Base-by-base conservation (phyloP, 2,113 vertebrate species). In the Spea multiplicata region DNA sequence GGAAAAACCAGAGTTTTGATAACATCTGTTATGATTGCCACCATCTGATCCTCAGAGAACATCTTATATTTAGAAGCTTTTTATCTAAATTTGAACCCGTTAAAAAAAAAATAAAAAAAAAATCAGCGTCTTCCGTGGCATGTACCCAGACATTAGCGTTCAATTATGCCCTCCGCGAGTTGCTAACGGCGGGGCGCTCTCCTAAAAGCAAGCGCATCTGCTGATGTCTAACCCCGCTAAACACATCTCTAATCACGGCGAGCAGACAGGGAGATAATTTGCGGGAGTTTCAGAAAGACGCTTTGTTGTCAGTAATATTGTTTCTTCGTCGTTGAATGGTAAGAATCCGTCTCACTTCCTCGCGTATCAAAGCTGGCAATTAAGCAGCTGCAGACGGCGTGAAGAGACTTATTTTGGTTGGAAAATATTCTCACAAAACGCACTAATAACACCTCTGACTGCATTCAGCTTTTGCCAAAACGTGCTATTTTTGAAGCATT, bases 271-370 rank as follows among this genome's bases (percentile, higher is more conserved):
- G 59, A 55, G 69, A 50, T 78, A 64, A 78, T 72, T 78, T 65
- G 76, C 49, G 3, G 17, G 57, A 49, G 44, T 66, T 72, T 78
- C 72, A 72, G 48, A 55, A 46, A 78, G 14, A 69, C 16, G 17
- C 66, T 78, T 78, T 71, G 59, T 64, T 78, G 69, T 78, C 76
- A 72, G 30, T 72, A 53, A 78, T 78, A 53, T 78, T 72, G 76
- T 78, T 78, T 45, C 45, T 61, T 78, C 47, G 55, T 78, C 46
- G 70, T 5, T 71, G 55, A 78, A 71, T 78, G 44, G 68, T 53
- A 44, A 17, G 68, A 64, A 78, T 64, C 76, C 61, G 67, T 71
- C 75, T 77, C 44, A n/a, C 30, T 53, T 50, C n/a, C 16, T 47
- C 9, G 68, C 50, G 65, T 62, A 71, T 70, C 76, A 78, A 52